Conservation (phyloP, 1,140 invertebrate species). For the Littorina saxatilis region DNA sequence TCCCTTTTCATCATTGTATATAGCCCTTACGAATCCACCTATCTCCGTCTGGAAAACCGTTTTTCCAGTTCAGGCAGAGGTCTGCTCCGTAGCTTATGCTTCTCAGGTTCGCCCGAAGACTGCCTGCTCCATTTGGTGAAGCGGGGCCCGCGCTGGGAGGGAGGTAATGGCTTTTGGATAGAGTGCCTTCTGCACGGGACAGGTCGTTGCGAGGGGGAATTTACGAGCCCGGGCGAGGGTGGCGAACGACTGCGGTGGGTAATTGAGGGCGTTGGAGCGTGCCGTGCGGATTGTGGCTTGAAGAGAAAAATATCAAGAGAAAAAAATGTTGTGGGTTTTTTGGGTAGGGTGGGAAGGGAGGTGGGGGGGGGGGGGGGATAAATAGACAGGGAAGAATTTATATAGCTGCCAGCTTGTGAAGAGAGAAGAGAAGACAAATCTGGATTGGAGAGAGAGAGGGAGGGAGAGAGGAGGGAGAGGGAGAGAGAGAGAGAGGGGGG, state of each 20-base stretch:
- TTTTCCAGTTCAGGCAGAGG: background rate
- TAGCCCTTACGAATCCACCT: no score
- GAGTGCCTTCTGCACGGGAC: constrained; percentile 25
- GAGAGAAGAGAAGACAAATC: no score
- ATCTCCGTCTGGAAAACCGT: background rate
- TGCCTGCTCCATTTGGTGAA: constrained; percentile 13
- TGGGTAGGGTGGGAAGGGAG: no score
- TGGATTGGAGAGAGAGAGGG: no score
- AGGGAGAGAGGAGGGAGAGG: no score
- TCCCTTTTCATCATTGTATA: no score
- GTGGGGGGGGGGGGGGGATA: background rate
- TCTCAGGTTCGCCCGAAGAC: constrained; percentile 8
- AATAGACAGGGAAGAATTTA: background rate
- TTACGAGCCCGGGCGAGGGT: constrained; percentile 12
- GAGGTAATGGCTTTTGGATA: constrained; percentile 35
- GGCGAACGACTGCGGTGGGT: constrained; percentile 11
- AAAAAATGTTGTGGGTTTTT: no score
- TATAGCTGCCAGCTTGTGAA: no score
- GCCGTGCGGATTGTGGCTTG: background rate
- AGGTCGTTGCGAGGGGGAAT: background rate
- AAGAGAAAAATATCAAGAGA: background rate
- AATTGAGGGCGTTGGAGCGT: constrained; percentile 34
- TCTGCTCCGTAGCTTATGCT: constrained; percentile 26
- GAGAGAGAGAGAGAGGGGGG: background rate
- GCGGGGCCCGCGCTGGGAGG: constrained; percentile 18